Conservation (phyloP, 2,888 invertebrate genomes). For the Pseudococcus jackbeardsleyi region DNA sequence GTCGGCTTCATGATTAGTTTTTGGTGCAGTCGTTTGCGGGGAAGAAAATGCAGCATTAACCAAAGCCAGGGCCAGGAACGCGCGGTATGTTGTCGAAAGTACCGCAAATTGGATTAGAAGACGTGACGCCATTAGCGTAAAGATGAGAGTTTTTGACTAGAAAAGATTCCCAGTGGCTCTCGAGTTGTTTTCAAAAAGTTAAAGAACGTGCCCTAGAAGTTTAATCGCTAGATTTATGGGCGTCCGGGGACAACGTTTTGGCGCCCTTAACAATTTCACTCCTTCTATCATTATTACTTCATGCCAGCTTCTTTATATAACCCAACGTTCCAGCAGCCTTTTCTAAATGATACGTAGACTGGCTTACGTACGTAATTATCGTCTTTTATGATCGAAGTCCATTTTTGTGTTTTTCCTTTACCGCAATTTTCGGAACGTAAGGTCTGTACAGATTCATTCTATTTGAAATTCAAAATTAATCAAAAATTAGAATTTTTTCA, state of each 20-base stretch:
- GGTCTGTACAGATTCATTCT: not conserved
- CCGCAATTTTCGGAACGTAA: not conserved
- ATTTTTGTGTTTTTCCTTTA: not conserved
- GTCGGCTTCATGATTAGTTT: slow-evolving; percentile 61
- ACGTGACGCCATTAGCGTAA: slow-evolving; percentile 71
- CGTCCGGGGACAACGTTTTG: slow-evolving; percentile 65
- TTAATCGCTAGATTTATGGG: slow-evolving; percentile 65
- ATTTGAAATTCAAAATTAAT: not conserved
- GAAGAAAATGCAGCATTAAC: slow-evolving; percentile 60
- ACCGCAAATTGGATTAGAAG: slow-evolving; percentile 71
- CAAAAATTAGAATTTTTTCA: not conserved
- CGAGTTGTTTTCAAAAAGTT: slow-evolving; percentile 65
- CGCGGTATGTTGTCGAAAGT: slow-evolving; percentile 63
- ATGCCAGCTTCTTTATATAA: slow-evolving; percentile 37
- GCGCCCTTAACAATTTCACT: slow-evolving; percentile 64
- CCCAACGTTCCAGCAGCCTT: not conserved
- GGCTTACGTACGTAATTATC: slow-evolving; percentile 50
- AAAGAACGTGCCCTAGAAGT: slow-evolving; percentile 65
- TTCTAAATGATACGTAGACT: slow-evolving; percentile 29
- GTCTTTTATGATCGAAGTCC: slow-evolving; percentile 45
- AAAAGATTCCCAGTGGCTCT: slow-evolving; percentile 65
- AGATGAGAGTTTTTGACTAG: slow-evolving; percentile 65
- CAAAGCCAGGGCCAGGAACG: not conserved
- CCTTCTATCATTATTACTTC: slow-evolving; percentile 60
- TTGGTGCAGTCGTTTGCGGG: slow-evolving; percentile 62